Conservation (phyloP, 1,140 invertebrate species). For the Agraylea sexmaculata region DNA sequence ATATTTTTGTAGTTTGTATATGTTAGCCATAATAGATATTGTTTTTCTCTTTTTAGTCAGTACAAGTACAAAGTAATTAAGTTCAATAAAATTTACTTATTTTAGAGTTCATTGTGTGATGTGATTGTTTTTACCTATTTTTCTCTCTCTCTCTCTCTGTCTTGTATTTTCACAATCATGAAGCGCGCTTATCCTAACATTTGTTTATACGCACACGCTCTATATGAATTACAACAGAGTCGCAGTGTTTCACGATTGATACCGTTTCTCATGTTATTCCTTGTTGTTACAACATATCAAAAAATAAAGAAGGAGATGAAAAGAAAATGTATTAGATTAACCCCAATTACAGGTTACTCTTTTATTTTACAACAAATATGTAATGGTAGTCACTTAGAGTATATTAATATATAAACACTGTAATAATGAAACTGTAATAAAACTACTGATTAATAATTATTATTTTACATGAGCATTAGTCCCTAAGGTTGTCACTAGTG, state of each 20-base stretch:
- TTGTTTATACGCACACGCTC: too few relatives aligned
- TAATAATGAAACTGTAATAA: too few relatives aligned
- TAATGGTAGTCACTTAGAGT: constrained; percentile 20
- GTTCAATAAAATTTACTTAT: constrained; percentile 39
- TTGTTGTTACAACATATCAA: too few relatives aligned
- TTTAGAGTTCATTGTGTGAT: constrained; percentile 25
- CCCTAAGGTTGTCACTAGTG: constrained; percentile 22
- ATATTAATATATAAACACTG: too few relatives aligned
- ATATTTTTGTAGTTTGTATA: constrained; percentile 30
- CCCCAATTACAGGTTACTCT: constrained; percentile 18
- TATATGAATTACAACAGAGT: too few relatives aligned
- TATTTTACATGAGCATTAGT: constrained; percentile 18
- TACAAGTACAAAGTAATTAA: constrained; percentile 46
- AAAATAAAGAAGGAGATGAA: too few relatives aligned
- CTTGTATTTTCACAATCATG: constrained; percentile 1
- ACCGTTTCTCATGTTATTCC: too few relatives aligned
- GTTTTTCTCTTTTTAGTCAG: constrained; percentile 44
- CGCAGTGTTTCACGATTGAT: too few relatives aligned
- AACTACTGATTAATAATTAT: too few relatives aligned
- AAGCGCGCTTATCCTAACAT: too few relatives aligned
- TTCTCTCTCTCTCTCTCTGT: constrained; percentile 8
- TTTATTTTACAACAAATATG: constrained; percentile 20
- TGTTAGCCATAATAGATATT: constrained; percentile 43
- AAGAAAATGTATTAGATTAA: constrained; percentile 21
- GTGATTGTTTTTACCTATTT: constrained; percentile 10